Percentiles rank a stretch among this genome's conserved stretches.
phyloP scores from a whole-genome alignment of 2,113 vertebrate species.

The Casuarius casuarius region DNA sequence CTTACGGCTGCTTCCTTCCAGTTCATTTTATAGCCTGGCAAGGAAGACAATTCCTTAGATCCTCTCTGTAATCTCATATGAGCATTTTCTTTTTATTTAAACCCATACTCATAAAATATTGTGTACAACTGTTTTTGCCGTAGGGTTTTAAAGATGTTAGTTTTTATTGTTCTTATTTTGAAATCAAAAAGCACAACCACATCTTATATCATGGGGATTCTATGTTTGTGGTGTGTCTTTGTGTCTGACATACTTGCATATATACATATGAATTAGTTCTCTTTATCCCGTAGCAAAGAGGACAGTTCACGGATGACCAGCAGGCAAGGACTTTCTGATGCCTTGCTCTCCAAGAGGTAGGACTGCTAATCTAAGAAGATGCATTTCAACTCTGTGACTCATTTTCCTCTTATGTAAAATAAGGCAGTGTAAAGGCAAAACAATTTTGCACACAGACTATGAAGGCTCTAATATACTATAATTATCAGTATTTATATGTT shows the following conservation, averaged over 20 bases:
- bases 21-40: conserved; percentile 16
- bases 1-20: conserved; percentile 11
- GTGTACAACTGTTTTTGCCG: background rate
- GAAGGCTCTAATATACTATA: background rate
- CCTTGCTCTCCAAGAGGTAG: background rate
- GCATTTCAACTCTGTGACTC: background rate
- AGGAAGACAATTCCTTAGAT: conserved; percentile 17
- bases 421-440: background rate
- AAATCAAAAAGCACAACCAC: background rate
- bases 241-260: background rate
- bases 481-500: background rate
- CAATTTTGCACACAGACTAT: background rate
- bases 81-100: conserved; percentile 32
- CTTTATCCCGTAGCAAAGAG: background rate
- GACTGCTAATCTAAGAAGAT: background rate
- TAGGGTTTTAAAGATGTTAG: background rate
- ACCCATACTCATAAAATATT: background rate
- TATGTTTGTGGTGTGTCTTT: background rate
- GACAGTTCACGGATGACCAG: background rate
- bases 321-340: background rate
- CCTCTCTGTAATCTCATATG: background rate
- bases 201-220: background rate
- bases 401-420: background rate
- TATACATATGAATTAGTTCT: background rate
- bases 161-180: background rate